phyloP scores from a whole-genome alignment of 1,140 invertebrate genomes.

The Arion vulgaris region DNA sequence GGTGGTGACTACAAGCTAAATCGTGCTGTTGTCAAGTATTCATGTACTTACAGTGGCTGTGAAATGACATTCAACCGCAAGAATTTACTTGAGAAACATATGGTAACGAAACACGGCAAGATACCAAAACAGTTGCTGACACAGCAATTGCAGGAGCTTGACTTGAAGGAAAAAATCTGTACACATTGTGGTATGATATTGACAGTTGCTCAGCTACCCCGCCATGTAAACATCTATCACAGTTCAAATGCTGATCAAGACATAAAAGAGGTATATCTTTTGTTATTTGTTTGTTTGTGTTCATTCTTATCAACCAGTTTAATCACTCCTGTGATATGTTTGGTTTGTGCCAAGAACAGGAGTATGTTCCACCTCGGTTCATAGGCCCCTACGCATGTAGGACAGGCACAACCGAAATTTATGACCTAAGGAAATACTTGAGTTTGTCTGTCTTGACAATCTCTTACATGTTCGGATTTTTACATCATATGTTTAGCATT shows the following conservation, averaged over 20 bases:
- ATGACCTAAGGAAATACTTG: not conserved
- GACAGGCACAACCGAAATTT: too few species aligned
- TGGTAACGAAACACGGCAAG: slow-evolving; percentile 10
- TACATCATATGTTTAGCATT: not conserved
- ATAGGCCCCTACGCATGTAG: too few species aligned
- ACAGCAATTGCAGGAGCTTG: not conserved
- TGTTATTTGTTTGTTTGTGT: too few species aligned
- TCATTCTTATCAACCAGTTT: too few species aligned
- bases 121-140: slow-evolving; percentile 2
- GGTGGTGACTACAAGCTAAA: slow-evolving; percentile 5
- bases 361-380: too few species aligned
- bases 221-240: slow-evolving; percentile 9
- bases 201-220: not conserved
- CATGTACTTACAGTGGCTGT: slow-evolving; percentile 14
- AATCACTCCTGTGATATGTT: too few species aligned
- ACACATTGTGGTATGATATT: slow-evolving; percentile 13
- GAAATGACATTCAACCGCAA: slow-evolving; percentile 18
- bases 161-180: slow-evolving; percentile 4
- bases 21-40: slow-evolving; percentile 17
- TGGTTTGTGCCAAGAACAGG: too few species aligned
- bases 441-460: too few species aligned
- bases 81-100: slow-evolving; percentile 20
- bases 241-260: not conserved
- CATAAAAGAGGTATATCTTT: slow-evolving; percentile 8
- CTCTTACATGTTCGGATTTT: not conserved